Evolutionary conservation across 2,888 invertebrate species (phyloP).

Genomic region (Dinocampus coccinellae): DNA sequence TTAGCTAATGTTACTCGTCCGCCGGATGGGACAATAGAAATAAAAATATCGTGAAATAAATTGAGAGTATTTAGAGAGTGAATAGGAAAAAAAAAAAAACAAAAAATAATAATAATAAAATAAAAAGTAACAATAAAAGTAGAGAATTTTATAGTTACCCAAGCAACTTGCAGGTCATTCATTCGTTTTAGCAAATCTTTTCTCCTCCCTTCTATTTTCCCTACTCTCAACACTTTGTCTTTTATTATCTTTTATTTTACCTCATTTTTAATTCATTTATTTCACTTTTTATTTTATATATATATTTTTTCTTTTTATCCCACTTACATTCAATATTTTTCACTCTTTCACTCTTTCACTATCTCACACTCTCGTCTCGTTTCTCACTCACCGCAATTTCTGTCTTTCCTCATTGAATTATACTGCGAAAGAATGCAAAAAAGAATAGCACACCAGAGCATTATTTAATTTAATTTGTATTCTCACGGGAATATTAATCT

Average conservation of each 20-base stretch:
- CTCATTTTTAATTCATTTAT: not conserved
- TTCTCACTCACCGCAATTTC: not conserved
- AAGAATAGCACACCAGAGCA: not conserved
- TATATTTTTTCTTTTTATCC: not conserved
- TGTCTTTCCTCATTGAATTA: conserved; percentile 7
- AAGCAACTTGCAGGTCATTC: conserved; percentile 31
- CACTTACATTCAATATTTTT: not conserved
- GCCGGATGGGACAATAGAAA: no score
- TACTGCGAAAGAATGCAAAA: not conserved
- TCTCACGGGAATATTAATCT: not conserved
- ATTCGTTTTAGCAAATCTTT: conserved; percentile 30
- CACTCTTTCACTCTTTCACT: not conserved
- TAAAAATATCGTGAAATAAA: no score
- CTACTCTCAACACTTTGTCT: not conserved
- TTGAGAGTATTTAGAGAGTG: no score
- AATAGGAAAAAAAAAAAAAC: not conserved
- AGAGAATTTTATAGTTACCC: conserved; percentile 7
- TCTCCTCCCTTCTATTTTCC: no score
- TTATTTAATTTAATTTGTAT: not conserved
- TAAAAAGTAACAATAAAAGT: not conserved
- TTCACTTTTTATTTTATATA: not conserved
- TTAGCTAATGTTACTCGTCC: no score
- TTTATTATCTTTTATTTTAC: not conserved
- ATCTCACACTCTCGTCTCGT: not conserved
- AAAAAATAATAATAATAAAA: not conserved